A percentile compares a stretch with the other conserved stretches of the same genome.
phyloP scores from a whole-genome alignment of 2,888 invertebrate genomes.

The Neoascia interrupta region DNA sequence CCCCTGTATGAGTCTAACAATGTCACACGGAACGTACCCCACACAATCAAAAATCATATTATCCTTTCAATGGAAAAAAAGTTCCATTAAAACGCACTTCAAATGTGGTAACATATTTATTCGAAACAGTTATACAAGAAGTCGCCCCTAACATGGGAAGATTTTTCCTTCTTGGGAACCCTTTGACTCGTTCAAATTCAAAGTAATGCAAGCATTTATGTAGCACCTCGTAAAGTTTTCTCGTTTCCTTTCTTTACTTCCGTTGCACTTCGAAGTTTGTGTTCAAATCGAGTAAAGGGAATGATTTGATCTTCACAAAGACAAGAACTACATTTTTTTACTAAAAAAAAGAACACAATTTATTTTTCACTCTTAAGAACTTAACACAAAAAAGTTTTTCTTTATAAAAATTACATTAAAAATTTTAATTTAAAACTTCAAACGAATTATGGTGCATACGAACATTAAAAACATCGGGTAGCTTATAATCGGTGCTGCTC shows the following conservation, averaged over 20 bases:
- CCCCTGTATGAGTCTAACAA: no score
- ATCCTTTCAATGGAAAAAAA: no score
- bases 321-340: constrained; percentile 19
- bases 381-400: constrained; percentile 15
- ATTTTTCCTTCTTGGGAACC: background rate
- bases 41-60: no score
- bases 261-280: constrained; percentile 45
- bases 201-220: no score
- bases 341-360: constrained; percentile 11
- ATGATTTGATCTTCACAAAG: constrained; percentile 28
- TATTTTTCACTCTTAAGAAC: background rate
- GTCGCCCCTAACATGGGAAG: constrained; percentile 44
- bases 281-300: constrained; percentile 33
- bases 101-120: constrained; percentile 63
- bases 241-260: constrained; percentile 57
- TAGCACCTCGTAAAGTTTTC: constrained; percentile 60
- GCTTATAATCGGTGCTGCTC: constrained; percentile 70
- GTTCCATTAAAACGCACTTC: no score
- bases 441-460: constrained; percentile 44
- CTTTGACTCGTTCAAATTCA: constrained; percentile 48
- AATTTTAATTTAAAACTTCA: constrained; percentile 28
- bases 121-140: constrained; percentile 59
- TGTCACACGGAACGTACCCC: no score
- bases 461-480: constrained; percentile 71
- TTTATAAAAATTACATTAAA: constrained; percentile 13